Percentiles rank a stretch among this genome's conserved stretches.
Conservation (phyloP, 2,113 vertebrate genomes). For the human (Homo sapiens) region GRCh38 chr6:143542001-143542500, state of each 20-base stretch:
- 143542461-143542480: not conserved
- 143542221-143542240: not conserved
- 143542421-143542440: not conserved
- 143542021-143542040: not conserved
- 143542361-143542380: not conserved
- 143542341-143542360: not conserved
- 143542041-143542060: slow-evolving; percentile 2
- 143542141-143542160: accelerated
- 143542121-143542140: not conserved
- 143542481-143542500: not conserved
- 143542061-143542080: not conserved
- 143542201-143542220: not conserved
- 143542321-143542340: not conserved
- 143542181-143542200: not conserved
- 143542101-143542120: not conserved
- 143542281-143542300: too few relatives aligned
- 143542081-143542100: not conserved
- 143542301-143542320: not conserved
- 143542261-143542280: not conserved
- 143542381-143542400: not conserved
- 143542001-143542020: not conserved
- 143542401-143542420: not conserved
- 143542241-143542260: not conserved
- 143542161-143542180: not conserved
- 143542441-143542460: not conserved